A percentile compares a stretch with the other conserved stretches of the same genome.
These are phyloP conservation scores for Melinaea marsaeus DNA, from an alignment of 2,888 invertebrate genomes.

Conservation along the genomic window DNA sequence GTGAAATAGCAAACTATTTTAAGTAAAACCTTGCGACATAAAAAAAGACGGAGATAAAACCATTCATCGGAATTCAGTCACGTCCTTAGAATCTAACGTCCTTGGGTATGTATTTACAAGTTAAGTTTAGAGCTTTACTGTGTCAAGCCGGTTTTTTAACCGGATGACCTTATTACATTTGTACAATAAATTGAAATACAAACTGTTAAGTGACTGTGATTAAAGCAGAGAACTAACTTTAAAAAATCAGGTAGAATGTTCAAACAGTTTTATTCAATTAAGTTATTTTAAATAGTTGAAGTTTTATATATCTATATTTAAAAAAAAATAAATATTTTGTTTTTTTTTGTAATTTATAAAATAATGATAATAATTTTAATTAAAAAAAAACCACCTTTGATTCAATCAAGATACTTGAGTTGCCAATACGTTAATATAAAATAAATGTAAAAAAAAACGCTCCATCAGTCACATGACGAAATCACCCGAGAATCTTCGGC, in stretches of 20 bases:
- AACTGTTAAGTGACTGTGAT: no score
- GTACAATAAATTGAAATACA: background rate
- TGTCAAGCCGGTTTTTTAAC: constrained; percentile 14
- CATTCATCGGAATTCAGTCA: constrained; percentile 17
- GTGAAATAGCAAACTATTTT: constrained; percentile 5
- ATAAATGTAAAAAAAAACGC: constrained; percentile 27
- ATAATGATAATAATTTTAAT: background rate
- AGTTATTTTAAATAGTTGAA: no score
- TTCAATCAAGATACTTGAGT: background rate
- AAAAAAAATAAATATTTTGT: background rate
- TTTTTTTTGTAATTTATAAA: background rate
- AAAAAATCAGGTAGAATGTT: no score
- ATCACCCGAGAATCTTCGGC: constrained; percentile 43
- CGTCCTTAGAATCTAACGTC: constrained; percentile 16
- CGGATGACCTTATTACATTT: constrained; percentile 7
- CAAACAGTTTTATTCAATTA: no score
- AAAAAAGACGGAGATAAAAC: constrained; percentile 13
- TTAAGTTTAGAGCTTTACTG: constrained; percentile 14
- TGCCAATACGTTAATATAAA: constrained; percentile 13
- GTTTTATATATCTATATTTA: no score
- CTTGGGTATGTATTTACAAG: constrained; percentile 24
- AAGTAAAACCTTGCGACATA: background rate
- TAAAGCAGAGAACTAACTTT: no score
- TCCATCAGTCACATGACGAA: constrained; percentile 34
- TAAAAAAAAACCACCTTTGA: background rate